A percentile compares a stretch with the other conserved stretches of the same genome.
These are phyloP conservation scores for Apomyelois bistriatella DNA, from an alignment of 2,888 invertebrate genomes.

Conservation along the genomic window DNA sequence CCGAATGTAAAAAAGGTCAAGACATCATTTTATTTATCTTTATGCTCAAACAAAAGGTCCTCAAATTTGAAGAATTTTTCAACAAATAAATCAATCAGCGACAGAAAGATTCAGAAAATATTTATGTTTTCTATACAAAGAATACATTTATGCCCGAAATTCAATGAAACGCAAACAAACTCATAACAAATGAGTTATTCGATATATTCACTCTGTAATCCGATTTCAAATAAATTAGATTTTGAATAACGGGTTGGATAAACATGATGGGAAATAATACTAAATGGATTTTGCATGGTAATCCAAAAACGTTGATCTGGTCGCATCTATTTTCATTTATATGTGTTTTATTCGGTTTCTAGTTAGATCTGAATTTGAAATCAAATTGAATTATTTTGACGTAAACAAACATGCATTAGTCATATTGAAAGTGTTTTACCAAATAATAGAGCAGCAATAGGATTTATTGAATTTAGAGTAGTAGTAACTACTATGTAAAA, in stretches of 20 bases:
- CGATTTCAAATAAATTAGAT: slow-evolving; percentile 68
- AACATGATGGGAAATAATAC: slow-evolving; percentile 33
- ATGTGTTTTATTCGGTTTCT: not conserved
- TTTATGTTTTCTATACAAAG: slow-evolving; percentile 20
- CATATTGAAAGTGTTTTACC: not conserved
- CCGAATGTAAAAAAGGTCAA: no score
- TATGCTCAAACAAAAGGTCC: no score
- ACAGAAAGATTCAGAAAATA: slow-evolving; percentile 16
- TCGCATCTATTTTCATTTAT: slow-evolving; percentile 4
- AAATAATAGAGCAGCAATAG: no score
- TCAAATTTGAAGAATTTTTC: not conserved
- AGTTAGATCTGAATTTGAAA: not conserved
- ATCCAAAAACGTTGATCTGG: slow-evolving; percentile 17
- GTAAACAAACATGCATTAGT: not conserved
- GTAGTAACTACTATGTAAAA: no score
- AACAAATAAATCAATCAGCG: not conserved
- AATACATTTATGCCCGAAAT: slow-evolving; percentile 36
- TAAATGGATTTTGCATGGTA: slow-evolving; percentile 28
- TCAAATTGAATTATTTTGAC: not conserved
- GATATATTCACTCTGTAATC: slow-evolving; percentile 61
- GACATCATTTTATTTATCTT: no score
- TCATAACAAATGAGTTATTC: slow-evolving; percentile 56
- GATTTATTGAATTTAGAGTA: no score
- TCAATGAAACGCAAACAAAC: slow-evolving; percentile 52
- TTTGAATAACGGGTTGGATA: slow-evolving; percentile 60